Evolutionary conservation across 1,140 invertebrate species (phyloP).

Genomic region (Aporrectodea caliginosa): DNA sequence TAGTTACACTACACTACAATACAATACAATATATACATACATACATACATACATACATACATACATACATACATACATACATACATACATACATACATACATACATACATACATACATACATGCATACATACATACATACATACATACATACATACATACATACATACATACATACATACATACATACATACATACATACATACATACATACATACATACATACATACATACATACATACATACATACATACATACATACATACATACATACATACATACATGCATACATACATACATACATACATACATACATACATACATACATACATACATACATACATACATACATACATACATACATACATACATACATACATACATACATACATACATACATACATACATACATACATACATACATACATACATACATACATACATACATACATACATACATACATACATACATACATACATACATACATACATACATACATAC

Average conservation of each 20-base stretch:
- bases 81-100: slow-evolving; percentile 7
- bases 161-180: slow-evolving; percentile 7
- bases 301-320: slow-evolving; percentile 28
- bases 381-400: slow-evolving; percentile 30
- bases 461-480: slow-evolving; percentile 32
- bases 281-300: slow-evolving; percentile 30
- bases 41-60: slow-evolving; percentile 7
- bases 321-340: slow-evolving; percentile 28
- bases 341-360: slow-evolving; percentile 27
- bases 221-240: slow-evolving; percentile 29
- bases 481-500: too few relatives aligned
- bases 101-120: slow-evolving; percentile 7
- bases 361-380: slow-evolving; percentile 29
- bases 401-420: slow-evolving; percentile 26
- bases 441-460: slow-evolving; percentile 24
- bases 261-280: slow-evolving; percentile 31
- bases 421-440: slow-evolving; percentile 27
- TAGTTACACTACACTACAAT: too few relatives aligned
- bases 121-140: slow-evolving; percentile 5
- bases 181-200: slow-evolving; percentile 7
- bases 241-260: slow-evolving; percentile 24
- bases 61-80: slow-evolving; percentile 7
- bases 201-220: slow-evolving; percentile 15
- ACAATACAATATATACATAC: too few relatives aligned
- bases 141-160: slow-evolving; percentile 7